Base-by-base conservation (phyloP, 2,888 invertebrate genomes). In the Ophioninae sp. region DNA sequence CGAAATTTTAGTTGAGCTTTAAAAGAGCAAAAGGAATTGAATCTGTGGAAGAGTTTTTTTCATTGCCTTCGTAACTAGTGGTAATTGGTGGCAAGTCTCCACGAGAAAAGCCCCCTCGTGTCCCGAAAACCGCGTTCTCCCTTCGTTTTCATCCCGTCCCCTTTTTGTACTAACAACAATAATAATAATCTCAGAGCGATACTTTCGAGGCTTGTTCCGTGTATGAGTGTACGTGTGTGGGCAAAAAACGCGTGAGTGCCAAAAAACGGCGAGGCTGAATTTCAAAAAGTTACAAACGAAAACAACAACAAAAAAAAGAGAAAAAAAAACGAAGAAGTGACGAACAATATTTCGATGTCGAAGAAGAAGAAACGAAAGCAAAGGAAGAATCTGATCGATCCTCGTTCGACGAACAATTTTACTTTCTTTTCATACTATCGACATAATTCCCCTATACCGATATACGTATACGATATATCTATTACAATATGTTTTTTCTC, bases 381-480 rank as follows among this genome's bases (percentile, higher is more conserved):
- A 65, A 65, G 51, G 39, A 80, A 69, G 68, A 63, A 51, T 69
- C 69, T 75, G 22, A 65, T 81, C 58, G 68, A 77, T 78, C 74
- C 78, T 81, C 83, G 78, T 75, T 78, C 83, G 81, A 84, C 83
- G 63, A 84, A 78, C 78, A 81, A 81, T 82, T 30, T 85, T 83
- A 83, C 83, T 82, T 85, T 85, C 82, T 82, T 83, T 85, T 78
- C 30, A 78, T 78, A 81, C 84, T 81, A 85, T 85, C 84, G 83
- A 83, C 81, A 79, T 80, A 81, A 81, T 85, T 61, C 56, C 68
- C 71, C 87, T 85, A 90, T 90, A 90, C 88, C 90, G 90, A 90
- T 87, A 89, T 89, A 88, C 88, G 88, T 90, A 90, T 90, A 90
- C 89, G 89, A 89, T 89, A 89, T 89, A 89, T 87, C 88, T 90